Evolutionary conservation across 2,113 vertebrate species (phyloP), one percentile per base, ranked within the genome.

Genomic region (Phycodurus eques): DNA sequence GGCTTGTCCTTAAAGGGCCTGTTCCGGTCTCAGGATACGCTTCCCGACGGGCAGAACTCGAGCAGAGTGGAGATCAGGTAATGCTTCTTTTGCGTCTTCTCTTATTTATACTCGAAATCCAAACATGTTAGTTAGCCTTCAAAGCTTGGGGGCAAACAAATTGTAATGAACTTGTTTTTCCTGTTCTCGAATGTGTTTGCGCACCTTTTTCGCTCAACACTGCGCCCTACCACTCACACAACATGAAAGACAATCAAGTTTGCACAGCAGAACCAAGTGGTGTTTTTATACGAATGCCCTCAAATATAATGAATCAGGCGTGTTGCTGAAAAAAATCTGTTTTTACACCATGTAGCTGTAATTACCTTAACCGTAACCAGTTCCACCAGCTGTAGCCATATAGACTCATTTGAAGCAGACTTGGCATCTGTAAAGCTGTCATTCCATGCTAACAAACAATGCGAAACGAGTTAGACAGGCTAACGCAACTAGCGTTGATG

Each of bases 41-140:
- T 87, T 80, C 76, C 90, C 65, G 91, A 94, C 44, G 90, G 88
- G 66, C 92, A 92, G 61, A 91, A 94, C 75, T 95, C 96, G 3
- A 93, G 94, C 89, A 94, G 94, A 83, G 93, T 98, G 72, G 96
- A 97, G 91, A 93, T 99, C 86, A 99, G 97, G 98, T 99, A 88
- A 78, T 51, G 4, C 1, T 14, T 79, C 33, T n/a, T 49, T 22
- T 53, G 72, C 27, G 20, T 49, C 47, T 15, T 27, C 11, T 3
- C 2, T n/a, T 64, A 60, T 73, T n/a, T 44, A 27, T 27, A 27
- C 1, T 64, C 60, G 20, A 72, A 60, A 72, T 73, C 74, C 53
- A 71, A 56, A 64, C 76, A 2, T 4, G 0, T 0, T 43, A 0
- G 31, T 44, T 64, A 14, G 57, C 27, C 70, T 27, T n/a, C 47